phyloP scores from a whole-genome alignment of 2,113 vertebrate species.

The Dasyurus viverrinus region DNA sequence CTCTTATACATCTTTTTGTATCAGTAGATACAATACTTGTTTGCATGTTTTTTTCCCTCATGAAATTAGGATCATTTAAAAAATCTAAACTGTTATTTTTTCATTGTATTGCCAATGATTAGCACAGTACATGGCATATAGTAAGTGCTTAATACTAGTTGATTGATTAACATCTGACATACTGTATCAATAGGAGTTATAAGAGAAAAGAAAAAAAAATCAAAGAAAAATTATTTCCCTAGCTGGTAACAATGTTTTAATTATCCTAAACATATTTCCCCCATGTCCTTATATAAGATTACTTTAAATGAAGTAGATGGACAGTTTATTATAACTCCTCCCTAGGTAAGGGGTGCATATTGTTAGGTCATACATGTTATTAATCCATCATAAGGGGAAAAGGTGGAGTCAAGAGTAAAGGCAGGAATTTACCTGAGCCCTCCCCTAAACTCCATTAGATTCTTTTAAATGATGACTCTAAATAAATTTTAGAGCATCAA shows the following conservation, averaged over 20 bases:
- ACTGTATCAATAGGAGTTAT: background rate
- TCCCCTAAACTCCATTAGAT: too few species aligned
- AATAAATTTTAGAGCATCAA: too few species aligned
- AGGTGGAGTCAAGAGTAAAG: too few species aligned
- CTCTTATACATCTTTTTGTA: background rate
- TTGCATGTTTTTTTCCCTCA: background rate
- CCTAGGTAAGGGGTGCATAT: background rate
- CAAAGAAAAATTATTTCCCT: background rate
- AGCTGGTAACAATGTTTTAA: background rate
- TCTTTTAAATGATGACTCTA: too few species aligned
- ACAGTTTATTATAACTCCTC: background rate
- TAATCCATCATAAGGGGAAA: background rate
- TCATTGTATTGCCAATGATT: background rate
- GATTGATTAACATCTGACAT: background rate
- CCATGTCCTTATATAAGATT: background rate
- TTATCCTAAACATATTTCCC: background rate
- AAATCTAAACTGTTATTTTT: background rate
- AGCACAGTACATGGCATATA: background rate
- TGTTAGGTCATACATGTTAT: background rate
- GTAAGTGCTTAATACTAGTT: background rate
- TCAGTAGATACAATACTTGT: background rate
- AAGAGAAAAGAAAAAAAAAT: background rate
- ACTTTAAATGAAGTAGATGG: background rate
- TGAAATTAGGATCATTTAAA: background rate
- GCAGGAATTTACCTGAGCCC: too few species aligned